Evolutionary conservation across 1,140 invertebrate species (phyloP), one percentile per base, ranked within the genome.

Genomic region (Rhagoletis zephyria): DNA sequence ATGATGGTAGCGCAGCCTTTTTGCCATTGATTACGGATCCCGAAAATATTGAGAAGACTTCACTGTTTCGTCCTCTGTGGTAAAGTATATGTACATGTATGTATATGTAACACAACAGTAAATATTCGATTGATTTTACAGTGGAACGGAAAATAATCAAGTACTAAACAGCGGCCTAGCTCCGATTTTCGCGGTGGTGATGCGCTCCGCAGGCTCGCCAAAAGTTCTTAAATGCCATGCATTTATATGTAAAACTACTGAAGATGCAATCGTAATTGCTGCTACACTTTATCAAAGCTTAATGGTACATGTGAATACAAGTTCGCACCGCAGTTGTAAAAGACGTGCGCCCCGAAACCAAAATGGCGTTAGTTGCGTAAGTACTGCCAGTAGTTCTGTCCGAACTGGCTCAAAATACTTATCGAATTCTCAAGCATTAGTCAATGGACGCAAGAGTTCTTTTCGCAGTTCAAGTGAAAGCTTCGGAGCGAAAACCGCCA

Each of bases 161-260:
- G 61, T 93, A 88, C 2, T 93, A 92, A 56, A 89, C 86, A 93
- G 90, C 85, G 74, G 87, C 40, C 97, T 97, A 93, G 96, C 97
- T 0, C 97, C 97, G 1, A 95, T 98, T 90, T 98, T 98, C 93
- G 97, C 97, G 14, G 97, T 98, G 64, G 96, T 98, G 30, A 98
- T 98, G 96, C 94, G 96, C 89, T 96, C 96, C 89, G 95, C 95
- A 56, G 96, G 96, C 30, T 95, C 96, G 9, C 95, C 96, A 3
- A 96, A 96, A 90, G 94, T 96, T 88, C 93, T 98, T 77, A 97
- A 98, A 93, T 98, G 97, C 92, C 97, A 98, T 93, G 97, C 96
- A 16, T 98, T 98, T 93, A 96, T 97, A 87, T 98, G 97, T 93
- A 95, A 96, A 90, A 95, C 95, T 89, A 96, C 97, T 14, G 97